Base-by-base conservation (phyloP, 2,888 invertebrate genomes). In the Microctonus brassicae region DNA sequence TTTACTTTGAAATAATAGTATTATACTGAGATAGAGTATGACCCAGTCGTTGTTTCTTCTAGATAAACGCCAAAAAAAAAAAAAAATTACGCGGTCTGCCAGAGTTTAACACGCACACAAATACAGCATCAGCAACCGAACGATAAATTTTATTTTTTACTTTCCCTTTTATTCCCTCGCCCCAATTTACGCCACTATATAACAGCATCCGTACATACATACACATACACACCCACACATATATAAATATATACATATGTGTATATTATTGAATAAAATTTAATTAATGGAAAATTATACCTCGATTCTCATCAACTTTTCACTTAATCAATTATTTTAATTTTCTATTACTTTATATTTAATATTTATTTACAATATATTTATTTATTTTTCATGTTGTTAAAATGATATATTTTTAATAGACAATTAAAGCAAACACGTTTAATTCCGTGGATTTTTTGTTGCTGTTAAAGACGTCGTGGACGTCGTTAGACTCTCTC, bases 401-500 rank as follows among this genome's bases (percentile, higher is more conserved):
- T n/a, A n/a, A n/a, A n/a, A n/a, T n/a, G n/a, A n/a, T n/a, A n/a
- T n/a, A n/a, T n/a, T n/a, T 24, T 47, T 47, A 47, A 11, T 13
- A 26, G 24, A 0, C 10, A 55, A 55, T 55, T 6, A 4, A 3
- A 13, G 24, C 24, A 1, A 53, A 55, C 26, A 24, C 2, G 13
- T 55, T 24, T 26, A 24, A 24, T 55, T 4, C 24, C 13, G 11
- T 52, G 22, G 2, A 2, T 55, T 55, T 55, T 11, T 26, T 2
- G 22, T 26, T n/a, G 11, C 2, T 13, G 10, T 26, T 9, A 10
- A 24, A 1, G 26, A 10, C 6, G 17, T 55, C 10, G 26, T 24
- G 13, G 1, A 11, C 6, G 26, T 55, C 10, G 6, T 47, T n/a
- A n/a, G 13, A 11, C 55, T 10, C 67, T 69, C 73, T 69, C 80